phyloP scores from a whole-genome alignment of 2,888 invertebrate species.

The Aphidoletes aphidimyza region DNA sequence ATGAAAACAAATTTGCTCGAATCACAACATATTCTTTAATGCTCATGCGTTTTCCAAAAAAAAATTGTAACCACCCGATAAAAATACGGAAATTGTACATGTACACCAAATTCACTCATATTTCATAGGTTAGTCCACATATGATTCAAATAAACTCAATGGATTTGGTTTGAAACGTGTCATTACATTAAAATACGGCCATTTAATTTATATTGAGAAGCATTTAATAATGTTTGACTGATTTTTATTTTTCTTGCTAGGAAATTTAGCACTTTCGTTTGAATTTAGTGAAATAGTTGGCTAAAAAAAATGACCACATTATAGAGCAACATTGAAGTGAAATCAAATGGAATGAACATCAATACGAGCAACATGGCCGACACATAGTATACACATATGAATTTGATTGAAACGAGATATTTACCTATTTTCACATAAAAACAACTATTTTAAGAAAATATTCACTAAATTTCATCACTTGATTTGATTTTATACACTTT shows the following conservation, averaged over 20 bases:
- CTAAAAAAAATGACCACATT: not conserved
- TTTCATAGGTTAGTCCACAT: not conserved
- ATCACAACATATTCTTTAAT: not conserved
- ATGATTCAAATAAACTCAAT: not conserved
- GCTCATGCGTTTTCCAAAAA: not conserved
- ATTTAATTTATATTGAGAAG: not conserved
- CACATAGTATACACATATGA: not conserved
- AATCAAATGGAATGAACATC: slow-evolving; percentile 10
- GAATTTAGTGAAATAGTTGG: not conserved
- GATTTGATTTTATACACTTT: not conserved
- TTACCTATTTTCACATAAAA: slow-evolving; percentile 32
- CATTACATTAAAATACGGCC: not conserved
- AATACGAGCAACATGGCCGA: slow-evolving; percentile 20
- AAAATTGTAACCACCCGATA: not conserved
- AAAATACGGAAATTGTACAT: not conserved
- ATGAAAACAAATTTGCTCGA: not conserved
- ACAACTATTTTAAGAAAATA: not conserved
- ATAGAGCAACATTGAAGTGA: not conserved
- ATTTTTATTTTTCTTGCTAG: not conserved
- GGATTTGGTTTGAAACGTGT: not conserved
- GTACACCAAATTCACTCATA: not conserved
- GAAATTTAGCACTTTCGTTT: not conserved
- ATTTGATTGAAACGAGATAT: not conserved
- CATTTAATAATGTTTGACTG: not conserved
- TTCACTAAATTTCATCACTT: slow-evolving; percentile 52